Evolutionary conservation across 2,888 invertebrate species (phyloP), one percentile per base, ranked within the genome.

Genomic region (Parelbella ahira): DNA sequence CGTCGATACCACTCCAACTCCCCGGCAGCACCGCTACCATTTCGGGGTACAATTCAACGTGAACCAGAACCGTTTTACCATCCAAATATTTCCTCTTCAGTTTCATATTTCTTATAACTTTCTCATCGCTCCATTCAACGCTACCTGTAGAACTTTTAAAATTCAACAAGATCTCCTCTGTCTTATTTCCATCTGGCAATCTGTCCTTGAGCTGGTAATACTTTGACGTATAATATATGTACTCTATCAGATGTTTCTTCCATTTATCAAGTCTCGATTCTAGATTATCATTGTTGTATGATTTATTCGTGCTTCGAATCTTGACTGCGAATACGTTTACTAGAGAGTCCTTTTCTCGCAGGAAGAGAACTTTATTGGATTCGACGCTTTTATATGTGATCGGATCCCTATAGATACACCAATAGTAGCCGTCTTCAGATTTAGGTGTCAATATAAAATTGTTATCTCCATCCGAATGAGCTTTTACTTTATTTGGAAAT

Each of bases 341-440:
- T 0, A 70, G 50, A 0, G 68, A 63, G n/a, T 68, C 60, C 30
- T 72, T 68, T 15, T 69, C 72, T 42, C 70, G 60, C 0, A 81
- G 58, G 46, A 69, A 77, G 1, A 86, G 67, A 0, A 61, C 56
- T 48, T 62, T 74, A 29, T 82, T 79, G 0, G 86, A 81, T 48
- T 73, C 64, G 0, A 72, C 52, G 1, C 62, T 56, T 1, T 55
- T 49, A 41, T 60, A 80, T 5, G 63, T 61, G 10, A 51, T 67
- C 0, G 77, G 61, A 45, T 86, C 72, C 0, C 43, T 57, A 24
- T 75, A 64, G 4, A 70, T 55, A 49, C 88, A 88, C 88, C 87
- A 88, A 44, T 88, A 88, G 51, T 80, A 79, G 3, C 88, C 88
- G 33, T 86, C 71, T 1, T 50, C 51, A 0, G 77, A 68, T 33